Base-by-base conservation (phyloP, 2,113 vertebrate species). In the Hippocampus zosterae region DNA sequence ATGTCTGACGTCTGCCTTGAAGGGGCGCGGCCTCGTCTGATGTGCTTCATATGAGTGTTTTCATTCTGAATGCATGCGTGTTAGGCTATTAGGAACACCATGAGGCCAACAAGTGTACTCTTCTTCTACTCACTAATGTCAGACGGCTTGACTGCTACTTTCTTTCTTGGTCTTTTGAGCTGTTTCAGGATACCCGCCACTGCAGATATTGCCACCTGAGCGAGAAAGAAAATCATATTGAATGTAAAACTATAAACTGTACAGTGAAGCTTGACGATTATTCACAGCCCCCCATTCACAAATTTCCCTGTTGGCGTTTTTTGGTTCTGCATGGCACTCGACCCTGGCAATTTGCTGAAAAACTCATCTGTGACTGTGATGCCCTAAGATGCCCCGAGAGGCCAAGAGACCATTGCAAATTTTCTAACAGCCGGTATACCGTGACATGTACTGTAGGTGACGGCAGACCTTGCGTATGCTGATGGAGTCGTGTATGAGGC, bases 141-240 rank as follows among this genome's bases (percentile, higher is more conserved):
- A 0, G 93, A 94, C 3, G 95, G 96, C 69, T 91, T 94, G 76
- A 98, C 76, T 50, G 90, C 76, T 68, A 95, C 83, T 90, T 98
- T 98, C 84, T 92, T 93, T 75, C 92, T 93, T 1, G 93, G 85
- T 80, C 94, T 94, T 87, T 98, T 99, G 67, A 95, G 87, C 78
- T 98, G 97, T 67, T 98, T 98, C 64, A 98, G 91, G 84, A 99
- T 94, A 37, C 94, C 96, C 74, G 95, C 95, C 65, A 97, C 90
- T 56, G 95, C 94, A n/a, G 93, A 95, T 77, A 99, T 96, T 0
- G 95, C 94, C 92, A 98, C 94, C 97, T 99, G 77, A 18, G 11
- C 59, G 23, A 71, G 11, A 75, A 16, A 48, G 1, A 63, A 68
- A 3, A 40, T n/a, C 55, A n/a, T 10, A n/a, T 12, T 19, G 25